Conservation (phyloP, 1,140 invertebrate species). For the Drosophila sp. region DNA sequence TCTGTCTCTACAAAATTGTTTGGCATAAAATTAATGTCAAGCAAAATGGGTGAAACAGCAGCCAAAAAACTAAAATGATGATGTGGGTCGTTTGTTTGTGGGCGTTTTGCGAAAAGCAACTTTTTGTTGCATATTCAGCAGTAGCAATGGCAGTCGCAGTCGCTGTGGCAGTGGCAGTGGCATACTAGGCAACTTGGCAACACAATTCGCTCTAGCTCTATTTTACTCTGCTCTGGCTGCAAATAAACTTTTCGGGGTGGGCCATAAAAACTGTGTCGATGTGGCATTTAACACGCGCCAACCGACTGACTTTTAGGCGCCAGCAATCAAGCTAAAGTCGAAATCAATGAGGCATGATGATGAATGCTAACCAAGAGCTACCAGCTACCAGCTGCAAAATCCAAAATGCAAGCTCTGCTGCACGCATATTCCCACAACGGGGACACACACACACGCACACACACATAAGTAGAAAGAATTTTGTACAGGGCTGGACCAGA, state of each 20-base stretch:
- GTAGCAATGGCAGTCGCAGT: conserved; percentile 17
- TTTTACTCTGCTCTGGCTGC: conserved; percentile 33
- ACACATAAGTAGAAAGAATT: not conserved
- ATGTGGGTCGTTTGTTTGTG: conserved; percentile 62
- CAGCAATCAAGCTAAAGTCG: conserved; percentile 19
- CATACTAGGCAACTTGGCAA: conserved; percentile 69
- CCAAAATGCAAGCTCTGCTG: conserved; percentile 25
- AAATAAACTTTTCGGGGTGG: conserved; percentile 61
- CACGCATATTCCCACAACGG: conserved; percentile 5
- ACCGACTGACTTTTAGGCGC: conserved; percentile 49
- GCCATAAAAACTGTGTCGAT: conserved; percentile 69
- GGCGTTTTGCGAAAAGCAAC: conserved; percentile 43
- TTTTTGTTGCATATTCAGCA: conserved; percentile 73
- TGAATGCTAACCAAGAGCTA: conserved; percentile 11
- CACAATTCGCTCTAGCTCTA: conserved; percentile 11
- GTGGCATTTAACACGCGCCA: conserved; percentile 45
- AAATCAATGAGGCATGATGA: conserved; percentile 42
- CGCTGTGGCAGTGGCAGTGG: conserved; percentile 3
- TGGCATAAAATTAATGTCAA: conserved; percentile 79
- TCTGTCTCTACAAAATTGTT: conserved; percentile 45
- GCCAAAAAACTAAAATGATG: conserved; percentile 64
- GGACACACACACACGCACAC: not conserved
- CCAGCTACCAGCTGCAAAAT: not conserved
- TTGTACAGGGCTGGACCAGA: not conserved
- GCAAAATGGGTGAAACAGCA: conserved; percentile 68